A percentile compares a stretch with the other conserved stretches of the same genome.
phyloP scores from a whole-genome alignment of 2,797 vertebrate genomes.

The Todus mexicanus region DNA sequence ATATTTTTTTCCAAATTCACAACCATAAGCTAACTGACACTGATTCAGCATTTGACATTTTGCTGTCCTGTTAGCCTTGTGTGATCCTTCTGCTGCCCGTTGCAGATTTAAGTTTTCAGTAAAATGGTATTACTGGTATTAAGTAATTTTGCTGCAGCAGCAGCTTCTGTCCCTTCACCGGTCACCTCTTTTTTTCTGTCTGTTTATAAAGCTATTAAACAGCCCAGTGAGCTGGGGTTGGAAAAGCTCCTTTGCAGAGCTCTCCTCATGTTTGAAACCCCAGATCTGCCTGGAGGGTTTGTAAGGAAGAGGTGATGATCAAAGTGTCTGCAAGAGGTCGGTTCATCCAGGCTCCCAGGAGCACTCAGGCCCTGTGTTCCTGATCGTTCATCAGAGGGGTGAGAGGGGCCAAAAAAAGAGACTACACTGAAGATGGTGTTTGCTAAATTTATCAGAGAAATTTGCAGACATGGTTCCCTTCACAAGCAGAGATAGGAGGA shows the following conservation, averaged over 20 bases:
- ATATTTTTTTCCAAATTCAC: neutral
- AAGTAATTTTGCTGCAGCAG: neutral
- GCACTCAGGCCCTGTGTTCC: neutral
- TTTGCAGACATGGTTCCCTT: neutral
- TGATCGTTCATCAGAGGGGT: neutral
- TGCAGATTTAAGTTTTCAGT: neutral
- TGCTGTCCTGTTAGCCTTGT: neutral
- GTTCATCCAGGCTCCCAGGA: neutral
- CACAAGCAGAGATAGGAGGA: neutral
- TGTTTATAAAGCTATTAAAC: neutral
- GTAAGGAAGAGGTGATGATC: neutral
- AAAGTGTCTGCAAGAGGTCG: neutral
- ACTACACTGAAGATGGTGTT: neutral
- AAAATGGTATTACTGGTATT: neutral
- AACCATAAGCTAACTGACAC: neutral
- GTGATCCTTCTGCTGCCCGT: neutral
- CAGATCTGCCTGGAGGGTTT: neutral
- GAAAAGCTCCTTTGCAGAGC: neutral
- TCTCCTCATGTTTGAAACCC: neutral
- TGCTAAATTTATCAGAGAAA: neutral
- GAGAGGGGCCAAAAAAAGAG: neutral
- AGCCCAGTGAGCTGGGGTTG: neutral
- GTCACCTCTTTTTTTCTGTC: neutral
- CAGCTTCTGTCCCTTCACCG: neutral
- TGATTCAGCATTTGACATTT: neutral